A percentile compares a stretch with the other conserved stretches of the same genome.
Evolutionary conservation across 2,113 vertebrate species (phyloP).

Genomic region (Peromyscus maniculatus): DNA sequence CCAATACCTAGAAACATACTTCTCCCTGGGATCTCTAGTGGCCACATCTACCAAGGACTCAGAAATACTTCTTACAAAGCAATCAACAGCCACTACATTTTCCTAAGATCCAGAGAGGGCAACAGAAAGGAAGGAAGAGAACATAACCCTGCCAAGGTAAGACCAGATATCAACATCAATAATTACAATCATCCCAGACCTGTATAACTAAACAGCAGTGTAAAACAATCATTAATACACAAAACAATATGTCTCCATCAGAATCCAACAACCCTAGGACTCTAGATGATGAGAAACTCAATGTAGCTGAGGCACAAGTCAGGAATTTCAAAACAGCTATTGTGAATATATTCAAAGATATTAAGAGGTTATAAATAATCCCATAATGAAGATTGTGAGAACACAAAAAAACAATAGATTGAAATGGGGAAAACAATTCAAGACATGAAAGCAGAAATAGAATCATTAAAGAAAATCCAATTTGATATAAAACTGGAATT

Average conservation of each 20-base stretch:
- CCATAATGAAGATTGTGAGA: not conserved
- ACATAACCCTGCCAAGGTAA: not conserved
- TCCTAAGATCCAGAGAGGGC: not conserved
- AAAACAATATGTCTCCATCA: not conserved
- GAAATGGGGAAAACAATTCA: not conserved
- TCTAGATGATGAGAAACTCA: not conserved
- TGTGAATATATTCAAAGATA: not conserved
- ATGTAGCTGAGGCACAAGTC: not conserved
- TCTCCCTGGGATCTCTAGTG: not conserved
- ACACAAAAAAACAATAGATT: not conserved
- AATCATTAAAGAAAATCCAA: not conserved
- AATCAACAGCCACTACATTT: not conserved
- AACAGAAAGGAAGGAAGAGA: not conserved
- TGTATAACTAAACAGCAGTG: not conserved
- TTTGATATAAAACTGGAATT: not conserved
- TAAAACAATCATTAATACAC: not conserved
- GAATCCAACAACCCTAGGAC: not conserved
- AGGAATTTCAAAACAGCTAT: not conserved
- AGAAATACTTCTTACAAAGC: not conserved
- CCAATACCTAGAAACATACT: not conserved
- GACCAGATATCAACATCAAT: not conserved
- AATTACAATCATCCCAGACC: not conserved
- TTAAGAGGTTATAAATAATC: not conserved
- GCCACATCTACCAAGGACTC: not conserved
- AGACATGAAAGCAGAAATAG: not conserved